A percentile compares a stretch with the other conserved stretches of the same genome.
Evolutionary conservation across 2,797 vertebrate species (phyloP).

Genomic region (Myoxocephalus aenaeus): DNA sequence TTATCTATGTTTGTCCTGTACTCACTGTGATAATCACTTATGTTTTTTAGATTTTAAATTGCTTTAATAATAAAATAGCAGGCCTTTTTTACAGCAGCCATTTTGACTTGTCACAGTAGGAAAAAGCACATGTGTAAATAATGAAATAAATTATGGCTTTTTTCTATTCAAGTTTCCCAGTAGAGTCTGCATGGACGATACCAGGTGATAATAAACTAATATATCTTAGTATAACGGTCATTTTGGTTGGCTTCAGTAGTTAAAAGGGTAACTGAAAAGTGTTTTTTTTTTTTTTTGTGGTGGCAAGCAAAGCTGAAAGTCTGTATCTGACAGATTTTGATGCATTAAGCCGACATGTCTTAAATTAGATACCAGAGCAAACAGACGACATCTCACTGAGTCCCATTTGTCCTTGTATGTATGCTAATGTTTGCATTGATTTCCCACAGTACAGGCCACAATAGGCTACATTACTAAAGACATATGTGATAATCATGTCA

Average conservation of each 20-base stretch:
- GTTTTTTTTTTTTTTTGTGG: background rate
- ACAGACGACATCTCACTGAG: background rate
- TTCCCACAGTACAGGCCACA: too few relatives aligned
- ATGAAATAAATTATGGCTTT: background rate
- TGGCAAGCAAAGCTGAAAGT: background rate
- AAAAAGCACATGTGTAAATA: background rate
- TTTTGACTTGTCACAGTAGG: slow-evolving; percentile 1
- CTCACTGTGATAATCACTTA: background rate
- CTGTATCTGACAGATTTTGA: background rate
- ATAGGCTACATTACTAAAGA: background rate
- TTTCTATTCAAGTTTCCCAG: background rate
- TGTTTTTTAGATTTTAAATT: background rate
- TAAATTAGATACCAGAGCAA: background rate
- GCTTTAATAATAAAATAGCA: background rate
- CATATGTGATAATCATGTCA: background rate
- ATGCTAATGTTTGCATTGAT: background rate
- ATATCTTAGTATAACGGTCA: background rate
- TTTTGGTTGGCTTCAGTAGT: background rate
- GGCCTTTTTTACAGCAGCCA: background rate
- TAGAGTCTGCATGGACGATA: background rate
- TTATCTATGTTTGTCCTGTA: background rate
- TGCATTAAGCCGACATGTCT: background rate
- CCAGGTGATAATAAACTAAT: background rate
- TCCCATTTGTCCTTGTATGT: background rate
- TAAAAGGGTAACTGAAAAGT: background rate